Base-by-base conservation (phyloP, 1,140 invertebrate genomes). In the Saccostrea echinata region DNA sequence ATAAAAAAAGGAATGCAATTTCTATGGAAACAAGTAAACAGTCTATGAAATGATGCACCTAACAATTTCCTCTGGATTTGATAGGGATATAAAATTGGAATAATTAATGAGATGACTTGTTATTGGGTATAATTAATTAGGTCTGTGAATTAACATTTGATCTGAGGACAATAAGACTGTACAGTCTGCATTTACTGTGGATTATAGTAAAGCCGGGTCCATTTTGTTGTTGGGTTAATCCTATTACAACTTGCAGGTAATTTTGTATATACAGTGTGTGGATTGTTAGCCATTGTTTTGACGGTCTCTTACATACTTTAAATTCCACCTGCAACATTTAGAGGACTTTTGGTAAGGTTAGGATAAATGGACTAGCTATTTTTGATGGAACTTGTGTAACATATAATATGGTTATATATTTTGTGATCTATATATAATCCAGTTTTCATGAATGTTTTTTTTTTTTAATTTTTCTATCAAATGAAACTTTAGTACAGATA, bases 201-300 rank as follows among this genome's bases (percentile, higher is more conserved):
- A 61, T 35, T 76, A 76, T 16, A 76, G 24, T 76, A 76, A 76
- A 76, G 24, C 68, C 13, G 68, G 30, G 27, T 9, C 57, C 24
- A 24, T 64, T 64, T 64, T 18, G 57, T 64, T 64, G 27, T 76
- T 76, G 8, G 24, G 16, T 30, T 76, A 76, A 76, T 76, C 68
- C 68, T 76, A 76, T 76, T 76, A 33, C 16, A 13, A 64, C 43
- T 2, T 64, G 21, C 57, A 24, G 21, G 57, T 21, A 64, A 24
- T n/a, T 24, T 11, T 64, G 57, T 64, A 24, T 64, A 64, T 21
- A n/a, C 24, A 64, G 21, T 64, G 27, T 33, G 16, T 30, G 68
- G 27, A 76, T 43, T 43, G 13, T 76, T 76, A 76, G 12, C 68
- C 27, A 76, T 76, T 76, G 68, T 76, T 76, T 76, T 33, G 68